phyloP scores from a whole-genome alignment of 2,797 vertebrate genomes.

The Chromobotia macracanthus region DNA sequence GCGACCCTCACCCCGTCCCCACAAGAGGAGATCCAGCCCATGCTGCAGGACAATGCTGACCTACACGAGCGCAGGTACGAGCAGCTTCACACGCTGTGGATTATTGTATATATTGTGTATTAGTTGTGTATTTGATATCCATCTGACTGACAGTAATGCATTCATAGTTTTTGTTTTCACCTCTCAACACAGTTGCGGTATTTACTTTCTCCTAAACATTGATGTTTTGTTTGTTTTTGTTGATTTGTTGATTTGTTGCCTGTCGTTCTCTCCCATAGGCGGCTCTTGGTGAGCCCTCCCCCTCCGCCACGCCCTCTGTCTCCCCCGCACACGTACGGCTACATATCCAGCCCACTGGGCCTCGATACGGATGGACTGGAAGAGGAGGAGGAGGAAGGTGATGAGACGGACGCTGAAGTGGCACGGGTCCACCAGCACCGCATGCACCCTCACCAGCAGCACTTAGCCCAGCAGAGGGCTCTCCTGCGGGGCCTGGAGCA shows the following conservation, averaged over 20 bases:
- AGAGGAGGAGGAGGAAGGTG: conserved; percentile 85
- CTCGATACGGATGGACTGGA: conserved; percentile 94
- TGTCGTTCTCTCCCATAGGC: conserved; percentile 70
- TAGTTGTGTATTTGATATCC: no score
- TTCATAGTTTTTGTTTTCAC: background rate
- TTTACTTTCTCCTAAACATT: no score
- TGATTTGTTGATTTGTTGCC: background rate
- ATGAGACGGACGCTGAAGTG: conserved; percentile 90
- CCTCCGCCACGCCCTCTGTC: conserved; percentile 89
- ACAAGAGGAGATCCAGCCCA: conserved; percentile 95
- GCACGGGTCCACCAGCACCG: conserved; percentile 86
- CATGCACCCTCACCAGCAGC: conserved; percentile 69
- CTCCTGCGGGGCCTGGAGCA: conserved; percentile 92
- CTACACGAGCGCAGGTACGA: conserved; percentile 87
- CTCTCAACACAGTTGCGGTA: no score
- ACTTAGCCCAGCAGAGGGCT: conserved; percentile 85
- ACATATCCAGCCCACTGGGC: conserved; percentile 90
- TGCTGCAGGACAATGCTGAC: conserved; percentile 89
- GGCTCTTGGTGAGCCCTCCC: conserved; percentile 89
- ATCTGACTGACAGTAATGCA: no score
- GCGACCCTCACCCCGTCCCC: conserved; percentile 97
- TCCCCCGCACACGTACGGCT: conserved; percentile 94
- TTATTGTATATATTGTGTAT: background rate
- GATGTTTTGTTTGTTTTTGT: background rate
- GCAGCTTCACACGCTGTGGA: background rate